Conservation (phyloP, 2,113 vertebrate species). For the Gallinago media region DNA sequence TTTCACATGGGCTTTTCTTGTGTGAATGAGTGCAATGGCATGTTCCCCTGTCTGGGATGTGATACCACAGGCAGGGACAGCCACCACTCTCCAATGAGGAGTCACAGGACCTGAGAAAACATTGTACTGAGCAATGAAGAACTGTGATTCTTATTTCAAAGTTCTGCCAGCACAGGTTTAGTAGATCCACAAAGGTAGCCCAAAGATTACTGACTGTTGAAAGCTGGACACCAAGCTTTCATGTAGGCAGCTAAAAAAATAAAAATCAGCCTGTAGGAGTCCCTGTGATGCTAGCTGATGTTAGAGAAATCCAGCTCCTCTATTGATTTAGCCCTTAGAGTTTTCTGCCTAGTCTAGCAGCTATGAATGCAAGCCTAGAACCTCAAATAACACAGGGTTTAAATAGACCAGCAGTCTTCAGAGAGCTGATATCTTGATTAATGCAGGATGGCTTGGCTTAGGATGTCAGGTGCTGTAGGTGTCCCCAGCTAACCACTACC, state of each 20-base stretch:
- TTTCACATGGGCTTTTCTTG: accelerated
- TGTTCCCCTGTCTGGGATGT: background rate
- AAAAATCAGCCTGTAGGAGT: background rate
- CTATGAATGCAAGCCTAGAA: background rate
- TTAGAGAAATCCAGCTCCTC: background rate
- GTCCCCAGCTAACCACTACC: background rate
- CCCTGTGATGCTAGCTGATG: background rate
- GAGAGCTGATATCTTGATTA: background rate
- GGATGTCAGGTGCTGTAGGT: background rate
- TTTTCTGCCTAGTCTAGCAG: background rate
- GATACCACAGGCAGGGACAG: background rate
- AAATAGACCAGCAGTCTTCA: background rate
- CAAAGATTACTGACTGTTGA: background rate
- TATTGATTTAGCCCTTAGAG: background rate
- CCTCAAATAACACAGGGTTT: background rate
- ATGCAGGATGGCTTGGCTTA: background rate
- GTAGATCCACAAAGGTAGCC: background rate
- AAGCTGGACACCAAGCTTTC: background rate
- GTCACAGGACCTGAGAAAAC: background rate
- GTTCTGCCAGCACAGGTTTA: background rate
- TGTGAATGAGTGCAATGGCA: accelerated
- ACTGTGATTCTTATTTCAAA: background rate
- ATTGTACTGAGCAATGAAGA: background rate
- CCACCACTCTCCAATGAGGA: accelerated
- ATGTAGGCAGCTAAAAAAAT: background rate